Conservation (phyloP, 37 sponge, comb jelly and placozoan genomes). For the Mnemiopsis leidyi region DNA sequence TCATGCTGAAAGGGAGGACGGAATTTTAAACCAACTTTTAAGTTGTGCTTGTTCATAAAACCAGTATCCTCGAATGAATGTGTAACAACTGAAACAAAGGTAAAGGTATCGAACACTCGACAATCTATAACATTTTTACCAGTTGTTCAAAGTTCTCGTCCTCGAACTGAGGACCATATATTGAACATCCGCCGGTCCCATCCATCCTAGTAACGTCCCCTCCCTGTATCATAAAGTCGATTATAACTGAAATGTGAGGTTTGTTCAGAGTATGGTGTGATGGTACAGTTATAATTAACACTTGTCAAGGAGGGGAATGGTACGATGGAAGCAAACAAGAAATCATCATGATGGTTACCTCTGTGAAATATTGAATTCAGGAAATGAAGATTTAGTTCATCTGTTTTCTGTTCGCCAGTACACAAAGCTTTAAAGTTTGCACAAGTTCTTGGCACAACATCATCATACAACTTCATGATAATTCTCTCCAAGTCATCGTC, state of each 20-base stretch:
- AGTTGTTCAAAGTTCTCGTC: constrained; percentile 8
- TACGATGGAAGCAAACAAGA: too few relatives aligned
- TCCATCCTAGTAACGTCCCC: constrained; percentile 39
- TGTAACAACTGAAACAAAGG: too few relatives aligned
- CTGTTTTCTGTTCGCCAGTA: constrained; percentile 40
- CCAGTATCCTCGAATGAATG: too few relatives aligned
- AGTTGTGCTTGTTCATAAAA: too few relatives aligned
- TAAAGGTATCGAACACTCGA: too few relatives aligned
- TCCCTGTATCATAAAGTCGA: constrained; percentile 45
- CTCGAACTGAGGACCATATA: constrained; percentile 5
- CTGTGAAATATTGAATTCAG: constrained; percentile 25
- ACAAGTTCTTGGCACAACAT: background rate
- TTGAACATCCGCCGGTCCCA: constrained; percentile 23
- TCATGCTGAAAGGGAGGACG: constrained; percentile 30
- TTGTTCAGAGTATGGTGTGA: too few relatives aligned
- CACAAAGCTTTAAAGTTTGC: constrained; percentile 35
- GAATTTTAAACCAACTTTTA: too few relatives aligned
- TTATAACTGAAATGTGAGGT: background rate
- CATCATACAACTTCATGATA: constrained; percentile 4
- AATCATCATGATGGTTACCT: too few relatives aligned
- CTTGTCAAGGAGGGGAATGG: too few relatives aligned
- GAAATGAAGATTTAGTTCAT: background rate
- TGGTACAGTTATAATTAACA: too few relatives aligned
- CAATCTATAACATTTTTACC: background rate
- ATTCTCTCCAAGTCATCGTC: constrained; percentile 25